Evolutionary conservation across 2,888 invertebrate species (phyloP).

Genomic region (Athrips mouffetella): DNA sequence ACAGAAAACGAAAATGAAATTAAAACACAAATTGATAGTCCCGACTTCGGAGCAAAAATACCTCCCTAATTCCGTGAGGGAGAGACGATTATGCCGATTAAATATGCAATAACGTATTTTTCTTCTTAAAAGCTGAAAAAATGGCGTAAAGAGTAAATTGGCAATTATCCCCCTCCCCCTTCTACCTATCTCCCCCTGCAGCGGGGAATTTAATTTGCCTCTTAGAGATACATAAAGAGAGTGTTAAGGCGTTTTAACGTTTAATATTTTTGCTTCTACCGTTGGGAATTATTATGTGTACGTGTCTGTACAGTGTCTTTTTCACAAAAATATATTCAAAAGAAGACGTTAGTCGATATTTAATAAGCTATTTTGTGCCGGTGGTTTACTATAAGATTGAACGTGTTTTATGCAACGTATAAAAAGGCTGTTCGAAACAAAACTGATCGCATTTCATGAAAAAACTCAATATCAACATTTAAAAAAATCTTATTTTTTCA

Average conservation of each 20-base stretch:
- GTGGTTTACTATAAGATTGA: too few species aligned
- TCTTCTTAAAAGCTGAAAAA: constrained; percentile 74
- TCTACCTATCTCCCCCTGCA: constrained; percentile 50
- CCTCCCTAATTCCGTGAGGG: constrained; percentile 25
- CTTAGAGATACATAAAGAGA: constrained; percentile 69
- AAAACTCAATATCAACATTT: too few species aligned
- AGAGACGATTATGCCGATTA: constrained; percentile 73
- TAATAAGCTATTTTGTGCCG: too few species aligned
- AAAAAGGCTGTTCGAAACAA: too few species aligned
- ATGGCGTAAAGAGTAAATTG: constrained; percentile 77
- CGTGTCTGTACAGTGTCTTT: neutral
- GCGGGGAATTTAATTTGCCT: constrained; percentile 64
- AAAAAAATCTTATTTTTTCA: too few species aligned
- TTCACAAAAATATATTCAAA: too few species aligned
- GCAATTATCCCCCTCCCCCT: constrained; percentile 62
- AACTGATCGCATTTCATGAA: too few species aligned
- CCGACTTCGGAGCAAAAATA: constrained; percentile 3
- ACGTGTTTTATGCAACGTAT: too few species aligned
- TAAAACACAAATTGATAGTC: constrained; percentile 8
- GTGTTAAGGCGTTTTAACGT: constrained; percentile 41
- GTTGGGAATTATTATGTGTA: constrained; percentile 32
- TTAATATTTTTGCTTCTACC: constrained; percentile 24
- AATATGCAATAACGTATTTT: constrained; percentile 79
- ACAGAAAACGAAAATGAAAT: constrained; percentile 23
- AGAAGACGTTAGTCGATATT: too few species aligned